Base-by-base conservation (phyloP, 1,140 invertebrate genomes). In the Trachelipus rathkii region DNA sequence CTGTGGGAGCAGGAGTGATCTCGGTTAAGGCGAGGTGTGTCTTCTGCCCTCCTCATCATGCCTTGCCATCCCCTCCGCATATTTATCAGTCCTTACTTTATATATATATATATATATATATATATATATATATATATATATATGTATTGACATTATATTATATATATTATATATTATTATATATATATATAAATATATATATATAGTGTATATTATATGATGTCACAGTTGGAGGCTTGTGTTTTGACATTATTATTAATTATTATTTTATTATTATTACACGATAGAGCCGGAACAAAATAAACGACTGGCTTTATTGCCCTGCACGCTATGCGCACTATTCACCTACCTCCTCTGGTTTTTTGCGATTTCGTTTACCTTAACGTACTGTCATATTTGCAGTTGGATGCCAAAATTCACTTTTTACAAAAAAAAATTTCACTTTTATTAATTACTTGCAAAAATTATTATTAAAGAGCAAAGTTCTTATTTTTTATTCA, bases 21-120 rank as follows among this genome's bases (percentile, higher is more conserved):
- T 95, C 94, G 87, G 92, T 96, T 87, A 96, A 96, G 93, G 95
- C 95, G 90, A 95, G 94, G 94, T 96, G 92, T 79, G 74, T 46
- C 50, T 53, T 60, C 13, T 71, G 23, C 69, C 69, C 69, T 71
- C 60, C 60, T 23, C 60, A n/a, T 23, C 60, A n/a, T 66, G 23
- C 43, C 69, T 66, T 75, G 73, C 50, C 33, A 60, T 60, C 19
- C 50, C 19, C 19, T 60, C 50, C 50, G 50, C 50, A 33, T 33
- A 33, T 33, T 33, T 33, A 33, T 33, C 33, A 33, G 33, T 6
- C 33, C 33, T 33, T 33, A 33, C 1, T 33, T n/a, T 33, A 33
- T 33, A 33, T 33, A 33, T 33, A 33, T 33, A 33, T 33, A 33
- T 33, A 33, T 33, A 33, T 33, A 33, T 44, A n/a, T n/a, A n/a